Base-by-base conservation (phyloP, 2,113 vertebrate species). In the Rhea pennata region DNA sequence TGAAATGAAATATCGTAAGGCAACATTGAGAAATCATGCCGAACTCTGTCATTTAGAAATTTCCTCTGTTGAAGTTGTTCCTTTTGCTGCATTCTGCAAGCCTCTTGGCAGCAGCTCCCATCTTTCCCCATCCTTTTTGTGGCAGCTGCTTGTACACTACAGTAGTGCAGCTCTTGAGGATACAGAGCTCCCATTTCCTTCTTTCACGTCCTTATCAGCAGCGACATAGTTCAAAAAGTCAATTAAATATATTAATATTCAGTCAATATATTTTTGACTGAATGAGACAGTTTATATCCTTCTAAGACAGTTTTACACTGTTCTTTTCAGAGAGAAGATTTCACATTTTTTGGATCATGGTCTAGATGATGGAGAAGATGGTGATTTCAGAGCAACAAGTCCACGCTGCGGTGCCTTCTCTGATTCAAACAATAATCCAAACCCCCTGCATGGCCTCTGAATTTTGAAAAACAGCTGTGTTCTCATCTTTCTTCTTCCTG, bases 251-350 rank as follows among this genome's bases (percentile, higher is more conserved):
- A 54, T 59, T 50, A 65, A 8, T 10, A 73, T 17, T 56, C n/a
- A 39, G 12, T 10, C 51, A 87, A n/a, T 0, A 0, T 36, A 27
- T 66, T 31, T 8, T 51, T 23, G 10, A 39, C 46, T 23, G 58
- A 87, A 65, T 4, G 8, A 36, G 23, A 39, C 5, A 36, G 5
- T 23, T 80, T 74, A 44, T 39, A 9, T 14, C 83, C 8, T 62
- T 64, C 26, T 8, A 5, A 48, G n/a, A 5, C 16, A 46, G 9
- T 70, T 70, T 87, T 51, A 39, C 22, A 31, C 15, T 27, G 42
- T 27, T 89, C 20, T 64, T 36, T 74, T 31, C 12, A 91, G 58
- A n/a, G 31, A 16, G 19, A 48, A 48, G 46, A 48, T 29, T 36
- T 12, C 40, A 56, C 20, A 9, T 33, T 91, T 64, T 14, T 11